Conservation (phyloP, 2,888 invertebrate genomes). For the Pseudococcus jackbeardsleyi region DNA sequence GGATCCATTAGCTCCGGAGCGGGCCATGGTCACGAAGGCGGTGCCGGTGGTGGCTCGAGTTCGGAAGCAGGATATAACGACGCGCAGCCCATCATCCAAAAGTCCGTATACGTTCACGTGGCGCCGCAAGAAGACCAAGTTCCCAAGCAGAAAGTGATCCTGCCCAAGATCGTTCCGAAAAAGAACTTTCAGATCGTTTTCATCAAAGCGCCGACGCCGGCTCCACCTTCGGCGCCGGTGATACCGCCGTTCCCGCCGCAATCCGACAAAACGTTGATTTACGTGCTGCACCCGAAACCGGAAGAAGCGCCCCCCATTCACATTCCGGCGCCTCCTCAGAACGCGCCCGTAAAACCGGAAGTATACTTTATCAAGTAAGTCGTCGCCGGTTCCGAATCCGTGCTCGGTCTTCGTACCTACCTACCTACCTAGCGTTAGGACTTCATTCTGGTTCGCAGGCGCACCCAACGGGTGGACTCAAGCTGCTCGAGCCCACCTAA, state of each 20-base stretch:
- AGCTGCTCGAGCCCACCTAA: too few species aligned
- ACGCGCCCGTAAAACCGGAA: slow-evolving; percentile 68
- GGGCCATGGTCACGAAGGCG: slow-evolving; percentile 30
- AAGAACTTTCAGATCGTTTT: slow-evolving; percentile 69
- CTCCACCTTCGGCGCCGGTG: slow-evolving; percentile 67
- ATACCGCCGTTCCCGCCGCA: slow-evolving; percentile 68
- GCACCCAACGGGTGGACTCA: too few species aligned
- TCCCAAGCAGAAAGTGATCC: slow-evolving; percentile 67
- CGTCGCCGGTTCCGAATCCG: not conserved
- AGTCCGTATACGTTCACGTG: slow-evolving; percentile 68
- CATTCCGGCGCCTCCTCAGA: slow-evolving; percentile 67
- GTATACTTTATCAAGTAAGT: slow-evolving; percentile 67
- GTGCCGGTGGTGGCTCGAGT: slow-evolving; percentile 50
- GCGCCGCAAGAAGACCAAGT: slow-evolving; percentile 68
- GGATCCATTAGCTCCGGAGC: not conserved
- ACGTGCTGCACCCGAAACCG: slow-evolving; percentile 68
- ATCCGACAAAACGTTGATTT: slow-evolving; percentile 68
- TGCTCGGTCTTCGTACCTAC: too few species aligned
- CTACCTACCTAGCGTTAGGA: too few species aligned
- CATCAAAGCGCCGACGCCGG: slow-evolving; percentile 68
- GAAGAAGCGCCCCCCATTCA: slow-evolving; percentile 68
- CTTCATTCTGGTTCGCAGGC: too few species aligned
- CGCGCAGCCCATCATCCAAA: slow-evolving; percentile 67
- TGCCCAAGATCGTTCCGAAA: slow-evolving; percentile 68
- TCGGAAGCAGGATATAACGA: slow-evolving; percentile 53